Percentiles rank a stretch among this genome's conserved stretches.
These are phyloP conservation scores for Cololabis saira DNA, from an alignment of 2,113 vertebrate genomes.

Conservation along the genomic window DNA sequence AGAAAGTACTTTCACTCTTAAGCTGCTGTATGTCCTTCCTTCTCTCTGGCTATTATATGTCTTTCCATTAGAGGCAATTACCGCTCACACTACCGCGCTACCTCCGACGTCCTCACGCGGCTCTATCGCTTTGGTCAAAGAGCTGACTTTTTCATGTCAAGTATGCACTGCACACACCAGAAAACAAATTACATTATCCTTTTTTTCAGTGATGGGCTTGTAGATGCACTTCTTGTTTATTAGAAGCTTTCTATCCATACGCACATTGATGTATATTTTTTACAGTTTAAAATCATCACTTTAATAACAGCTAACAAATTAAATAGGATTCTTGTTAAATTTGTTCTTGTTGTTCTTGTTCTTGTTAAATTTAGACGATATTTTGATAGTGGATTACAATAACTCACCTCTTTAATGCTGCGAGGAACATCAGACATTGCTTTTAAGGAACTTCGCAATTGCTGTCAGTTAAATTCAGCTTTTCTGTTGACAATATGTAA, in stretches of 20 bases:
- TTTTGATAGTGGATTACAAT: not conserved
- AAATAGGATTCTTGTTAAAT: too few species aligned
- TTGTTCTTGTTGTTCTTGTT: too few species aligned
- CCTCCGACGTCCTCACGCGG: conserved; percentile 56
- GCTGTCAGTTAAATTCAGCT: conserved; percentile 5
- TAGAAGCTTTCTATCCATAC: too few species aligned
- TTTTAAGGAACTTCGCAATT: not conserved
- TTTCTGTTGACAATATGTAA: not conserved
- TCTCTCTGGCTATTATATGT: conserved; percentile 73
- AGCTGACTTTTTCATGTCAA: conserved; percentile 59
- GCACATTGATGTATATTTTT: too few species aligned
- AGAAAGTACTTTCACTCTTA: conserved; percentile 69
- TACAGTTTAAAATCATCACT: too few species aligned
- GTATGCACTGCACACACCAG: conserved; percentile 49
- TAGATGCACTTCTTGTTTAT: not conserved
- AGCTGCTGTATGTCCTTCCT: conserved; percentile 68
- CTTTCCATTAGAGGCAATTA: conserved; percentile 78
- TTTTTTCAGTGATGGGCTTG: conserved; percentile 8
- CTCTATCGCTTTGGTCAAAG: conserved; percentile 69
- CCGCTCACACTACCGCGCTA: conserved; percentile 43
- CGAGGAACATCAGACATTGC: not conserved
- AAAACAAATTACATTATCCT: conserved; percentile 64
- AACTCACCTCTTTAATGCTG: not conserved
- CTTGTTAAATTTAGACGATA: not conserved
- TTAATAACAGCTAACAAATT: too few species aligned